Evolutionary conservation across 2,797 vertebrate species (phyloP), one percentile per base, ranked within the genome.

Genomic region (Harpagifer antarcticus): DNA sequence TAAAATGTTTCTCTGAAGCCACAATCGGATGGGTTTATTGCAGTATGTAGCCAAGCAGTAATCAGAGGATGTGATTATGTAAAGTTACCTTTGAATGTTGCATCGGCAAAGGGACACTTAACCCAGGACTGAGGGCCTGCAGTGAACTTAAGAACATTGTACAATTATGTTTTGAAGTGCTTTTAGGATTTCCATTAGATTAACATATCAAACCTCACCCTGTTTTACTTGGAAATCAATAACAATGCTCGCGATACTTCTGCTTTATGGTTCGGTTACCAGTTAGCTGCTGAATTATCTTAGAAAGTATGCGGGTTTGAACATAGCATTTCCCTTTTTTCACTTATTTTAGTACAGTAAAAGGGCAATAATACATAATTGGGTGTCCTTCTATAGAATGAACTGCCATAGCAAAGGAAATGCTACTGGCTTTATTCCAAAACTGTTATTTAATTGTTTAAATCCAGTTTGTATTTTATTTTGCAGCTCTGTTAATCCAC

Each of bases 21-120:
- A 15, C n/a, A 43, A 7, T 55, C 2, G 12, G 10, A 12, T 52
- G 3, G 33, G 50, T 55, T 45, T 11, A 13, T 20, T 44, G 49
- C 15, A 9, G 58, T 12, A 17, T 3, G 3, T 20, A 1, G 6
- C 7, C 1, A 27, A 13, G 27, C 5, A 13, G 55, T 33, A 52
- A 62, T 17, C 3, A 11, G 4, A 47, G 31, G 6, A 33, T 1
- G 7, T 52, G 33, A 49, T 1, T 71, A 47, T 54, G 12, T 65
- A 16, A 20, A 9, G 17, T 3, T 84, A 94, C 95, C 93, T 91
- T 87, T 83, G 50, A 92, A 86, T 86, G 68, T 78, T 43, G 76
- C n/a, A 1, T 86, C 74, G 6, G 68, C 73, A 82, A 95, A 95
- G 9, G 94, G 95, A 54, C 95, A 95, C 60, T 68, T 91, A 65